Conservation (phyloP, 1,140 invertebrate species). For the Bradysia coprophila region DNA sequence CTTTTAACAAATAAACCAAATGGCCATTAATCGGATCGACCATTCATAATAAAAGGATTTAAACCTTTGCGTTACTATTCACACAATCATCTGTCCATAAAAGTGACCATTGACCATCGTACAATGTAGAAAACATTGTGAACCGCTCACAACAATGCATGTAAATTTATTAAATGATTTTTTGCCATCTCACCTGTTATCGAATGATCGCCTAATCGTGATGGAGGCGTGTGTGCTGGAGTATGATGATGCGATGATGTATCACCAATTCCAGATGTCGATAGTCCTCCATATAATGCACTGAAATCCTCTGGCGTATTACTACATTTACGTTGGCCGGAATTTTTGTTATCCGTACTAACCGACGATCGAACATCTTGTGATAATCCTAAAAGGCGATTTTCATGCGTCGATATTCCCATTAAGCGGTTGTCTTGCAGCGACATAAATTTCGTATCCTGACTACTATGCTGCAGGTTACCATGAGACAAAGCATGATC, state of each 20-base stretch:
- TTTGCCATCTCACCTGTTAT: conserved; percentile 11
- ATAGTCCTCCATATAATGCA: conserved; percentile 43
- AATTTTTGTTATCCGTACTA: conserved; percentile 27
- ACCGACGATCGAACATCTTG: conserved; percentile 25
- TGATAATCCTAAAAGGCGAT: conserved; percentile 22
- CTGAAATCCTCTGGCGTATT: conserved; percentile 66
- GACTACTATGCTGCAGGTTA: conserved; percentile 18
- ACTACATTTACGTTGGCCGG: conserved; percentile 49
- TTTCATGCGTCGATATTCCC: conserved; percentile 23
- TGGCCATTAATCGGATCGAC: neutral
- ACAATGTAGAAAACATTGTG: too few relatives aligned
- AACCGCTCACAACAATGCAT: too few relatives aligned
- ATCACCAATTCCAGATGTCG: conserved; percentile 22
- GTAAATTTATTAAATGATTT: too few relatives aligned
- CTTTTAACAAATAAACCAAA: too few relatives aligned
- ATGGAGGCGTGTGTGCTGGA: conserved; percentile 37
- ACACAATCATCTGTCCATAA: too few relatives aligned
- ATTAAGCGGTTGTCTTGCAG: conserved; percentile 30
- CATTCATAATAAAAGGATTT: too few relatives aligned
- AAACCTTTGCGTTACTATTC: too few relatives aligned
- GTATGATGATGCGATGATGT: conserved; percentile 31
- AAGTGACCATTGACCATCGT: too few relatives aligned
- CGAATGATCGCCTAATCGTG: conserved; percentile 22
- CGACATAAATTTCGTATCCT: conserved; percentile 26
- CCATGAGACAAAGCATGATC: conserved; percentile 46